Base-by-base conservation (phyloP, 2,888 invertebrate genomes). In the Polydrusus cervinus region DNA sequence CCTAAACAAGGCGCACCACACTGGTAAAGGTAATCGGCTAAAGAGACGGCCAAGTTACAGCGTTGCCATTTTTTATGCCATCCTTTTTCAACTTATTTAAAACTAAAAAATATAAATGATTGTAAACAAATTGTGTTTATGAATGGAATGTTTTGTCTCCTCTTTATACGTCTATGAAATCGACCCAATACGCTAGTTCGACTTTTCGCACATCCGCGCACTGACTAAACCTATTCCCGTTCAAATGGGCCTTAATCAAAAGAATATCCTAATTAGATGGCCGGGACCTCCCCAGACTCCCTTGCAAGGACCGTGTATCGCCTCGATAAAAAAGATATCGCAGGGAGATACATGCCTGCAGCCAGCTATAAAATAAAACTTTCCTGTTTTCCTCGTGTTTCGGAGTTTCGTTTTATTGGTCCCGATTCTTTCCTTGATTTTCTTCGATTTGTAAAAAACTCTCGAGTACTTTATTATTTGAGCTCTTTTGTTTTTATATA, bases 261-360 rank as follows among this genome's bases (percentile, higher is more conserved):
- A 80, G 81, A 81, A 80, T 81, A 82, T 81, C 82, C 80, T 82
- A 83, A 83, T 83, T 83, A 83, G 82, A 83, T 83, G 82, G 82
- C 79, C 78, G 74, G 74, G 71, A 77, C 71, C 77, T 71, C 74
- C 77, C 77, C 61, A 43, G 53, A 45, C 70, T 71, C 70, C 70
- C 70, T 64, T 16, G 38, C 57, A 64, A 62, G 62, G 74, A 68
- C 75, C 71, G 72, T 78, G 78, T 78, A 78, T 78, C 78, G 78
- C 73, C 78, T 70, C 75, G 75, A 78, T 78, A 78, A 78, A 78
- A 78, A 78, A 78, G 75, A 78, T 78, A 78, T 78, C 75, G 70
- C 75, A 72, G 75, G 72, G 74, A 77, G 68, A 74, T 71, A 62
- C 74, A 67, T 51, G 70, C 62, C 75, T 43, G 65, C 68, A 75